Evolutionary conservation across 1,140 invertebrate species (phyloP), one percentile per base, ranked within the genome.

Genomic region (Onthophagus taurus): DNA sequence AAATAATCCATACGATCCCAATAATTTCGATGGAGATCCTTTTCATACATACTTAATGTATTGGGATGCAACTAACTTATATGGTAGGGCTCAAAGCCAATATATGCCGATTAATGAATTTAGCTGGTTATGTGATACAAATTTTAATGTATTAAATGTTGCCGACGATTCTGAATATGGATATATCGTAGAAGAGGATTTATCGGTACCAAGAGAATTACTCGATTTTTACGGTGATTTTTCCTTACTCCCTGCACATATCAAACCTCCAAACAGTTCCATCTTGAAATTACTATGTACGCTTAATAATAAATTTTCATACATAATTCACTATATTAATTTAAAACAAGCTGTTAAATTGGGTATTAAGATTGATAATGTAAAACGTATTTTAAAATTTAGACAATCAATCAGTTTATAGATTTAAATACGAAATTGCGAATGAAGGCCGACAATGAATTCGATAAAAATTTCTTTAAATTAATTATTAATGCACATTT

Each of bases 51-150:
- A 31, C 33, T 29, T 54, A 60, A 52, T 59, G 19, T 71, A 72
- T 57, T 59, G 64, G n/a, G 72, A 75, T 66, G 62, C 58, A 6
- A 75, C 72, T 51, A 74, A 75, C 59, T 52, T 73, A 31, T 76
- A 76, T 59, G 72, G 71, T 17, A 62, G 51, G 42, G 63, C 66
- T 4, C 69, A 74, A 67, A 60, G 54, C 18, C 49, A 65, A 48
- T 50, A 44, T 42, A 52, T 74, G 36, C 70, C 69, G 12, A 48
- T 47, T 18, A 48, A 49, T 6, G 50, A 56, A 17, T 75, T 74
- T 61, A 38, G 67, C 48, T 76, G 67, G 66, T 34, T 44, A 16
- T 31, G 34, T 30, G 49, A 62, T n/a, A 7, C 20, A 11, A 35
- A 35, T 26, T 26, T 26, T 18, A 35, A 35, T 16, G 44, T 66